A percentile compares a stretch with the other conserved stretches of the same genome.
Evolutionary conservation across 2,888 invertebrate genomes (phyloP).

Genomic region (Sinotaia quadrata): DNA sequence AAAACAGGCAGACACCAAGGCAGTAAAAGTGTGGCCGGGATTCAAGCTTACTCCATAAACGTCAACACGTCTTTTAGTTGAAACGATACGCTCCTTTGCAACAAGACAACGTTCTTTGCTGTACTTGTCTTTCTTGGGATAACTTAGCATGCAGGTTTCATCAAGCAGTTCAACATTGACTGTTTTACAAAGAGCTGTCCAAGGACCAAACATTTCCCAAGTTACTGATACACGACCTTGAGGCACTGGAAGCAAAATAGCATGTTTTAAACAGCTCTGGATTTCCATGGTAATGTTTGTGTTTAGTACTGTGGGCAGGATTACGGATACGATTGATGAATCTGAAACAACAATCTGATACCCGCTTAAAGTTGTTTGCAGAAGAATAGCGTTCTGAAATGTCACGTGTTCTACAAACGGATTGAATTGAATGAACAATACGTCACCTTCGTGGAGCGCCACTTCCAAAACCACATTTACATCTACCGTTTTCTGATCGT

Average conservation of each 20-base stretch:
- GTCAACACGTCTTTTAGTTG: too few species aligned
- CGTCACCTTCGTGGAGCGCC: not conserved
- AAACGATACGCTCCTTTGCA: too few species aligned
- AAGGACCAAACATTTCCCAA: conserved; percentile 8
- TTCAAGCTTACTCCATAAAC: too few species aligned
- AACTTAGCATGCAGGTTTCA: not conserved
- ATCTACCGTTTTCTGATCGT: not conserved
- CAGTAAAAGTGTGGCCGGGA: too few species aligned
- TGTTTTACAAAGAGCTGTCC: not conserved
- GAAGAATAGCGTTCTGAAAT: conserved; percentile 5
- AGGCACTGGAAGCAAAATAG: not conserved
- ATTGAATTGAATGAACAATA: not conserved
- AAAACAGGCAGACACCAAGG: too few species aligned
- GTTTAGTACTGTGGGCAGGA: not conserved
- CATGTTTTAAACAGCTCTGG: conserved; percentile 7
- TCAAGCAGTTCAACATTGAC: conserved; percentile 11
- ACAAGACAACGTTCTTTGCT: not conserved
- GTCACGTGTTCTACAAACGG: not conserved
- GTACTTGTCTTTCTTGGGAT: not conserved
- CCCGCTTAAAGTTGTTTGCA: conserved; percentile 15
- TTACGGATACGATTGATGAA: not conserved
- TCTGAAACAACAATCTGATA: conserved; percentile 11
- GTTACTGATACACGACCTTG: not conserved
- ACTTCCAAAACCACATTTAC: not conserved
- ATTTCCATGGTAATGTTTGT: conserved; percentile 1